These are phyloP conservation scores for Euzetes globulus DNA, from an alignment of 2,888 invertebrate genomes.

Conservation along the genomic window DNA sequence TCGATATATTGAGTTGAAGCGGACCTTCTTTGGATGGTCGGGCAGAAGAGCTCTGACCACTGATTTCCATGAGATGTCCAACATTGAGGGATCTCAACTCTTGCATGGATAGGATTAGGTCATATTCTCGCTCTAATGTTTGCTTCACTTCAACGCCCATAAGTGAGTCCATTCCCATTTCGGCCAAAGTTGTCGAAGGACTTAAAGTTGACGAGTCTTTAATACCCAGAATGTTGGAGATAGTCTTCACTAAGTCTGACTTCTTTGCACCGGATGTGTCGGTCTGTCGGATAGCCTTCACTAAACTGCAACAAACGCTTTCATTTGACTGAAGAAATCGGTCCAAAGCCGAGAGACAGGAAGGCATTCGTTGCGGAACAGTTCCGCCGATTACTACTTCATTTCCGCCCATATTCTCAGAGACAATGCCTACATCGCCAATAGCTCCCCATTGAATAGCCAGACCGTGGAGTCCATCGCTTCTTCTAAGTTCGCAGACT, in stretches of 20 bases:
- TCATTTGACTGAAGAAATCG: constrained; percentile 72
- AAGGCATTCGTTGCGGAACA: constrained; percentile 87
- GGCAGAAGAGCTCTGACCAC: constrained; percentile 44
- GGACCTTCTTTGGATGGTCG: constrained; percentile 24
- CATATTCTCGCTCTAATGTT: constrained; percentile 83
- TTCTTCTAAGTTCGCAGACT: constrained; percentile 74
- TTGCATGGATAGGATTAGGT: constrained; percentile 78
- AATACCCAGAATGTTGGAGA: constrained; percentile 83
- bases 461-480: constrained; percentile 71
- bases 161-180: constrained; percentile 94
- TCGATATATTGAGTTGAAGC: constrained; percentile 45
- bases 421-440: constrained; percentile 88
- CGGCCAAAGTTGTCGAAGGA: constrained; percentile 69
- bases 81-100: constrained; percentile 81
- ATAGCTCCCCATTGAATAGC: constrained; percentile 99
- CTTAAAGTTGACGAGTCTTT: constrained; percentile 75
- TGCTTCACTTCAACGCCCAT: constrained; percentile 99
- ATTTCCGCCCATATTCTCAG: constrained; percentile 78
- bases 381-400: constrained; percentile 91
- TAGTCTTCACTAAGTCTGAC: constrained; percentile 63
- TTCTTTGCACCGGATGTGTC: constrained; percentile 52
- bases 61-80: constrained; percentile 58
- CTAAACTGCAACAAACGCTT: constrained; percentile 72
- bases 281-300: constrained; percentile 72
- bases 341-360: constrained; percentile 81